phyloP scores from a whole-genome alignment of 2,888 invertebrate species.

The Dascillus cervinus region DNA sequence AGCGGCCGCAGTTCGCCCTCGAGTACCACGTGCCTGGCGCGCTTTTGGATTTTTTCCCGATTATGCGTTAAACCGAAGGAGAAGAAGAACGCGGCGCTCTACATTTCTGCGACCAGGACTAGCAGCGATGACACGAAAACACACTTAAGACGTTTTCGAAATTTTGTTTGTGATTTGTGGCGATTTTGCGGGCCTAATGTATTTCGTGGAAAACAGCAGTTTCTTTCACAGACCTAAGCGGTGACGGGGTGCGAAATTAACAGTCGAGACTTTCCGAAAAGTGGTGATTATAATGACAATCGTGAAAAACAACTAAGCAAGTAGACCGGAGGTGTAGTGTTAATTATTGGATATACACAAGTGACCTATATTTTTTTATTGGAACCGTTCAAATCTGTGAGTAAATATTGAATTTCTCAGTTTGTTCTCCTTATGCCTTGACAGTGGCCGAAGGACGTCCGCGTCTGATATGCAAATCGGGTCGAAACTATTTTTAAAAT shows the following conservation, averaged over 20 bases:
- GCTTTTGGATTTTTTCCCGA: not conserved
- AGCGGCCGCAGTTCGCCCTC: too few relatives aligned
- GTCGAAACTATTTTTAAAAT: too few relatives aligned
- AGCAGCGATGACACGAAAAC: constrained; percentile 31
- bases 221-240: constrained; percentile 27
- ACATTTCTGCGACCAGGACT: constrained; percentile 10
- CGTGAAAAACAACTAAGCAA: constrained; percentile 23
- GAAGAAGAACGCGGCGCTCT: constrained; percentile 4
- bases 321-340: constrained; percentile 30
- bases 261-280: not conserved
- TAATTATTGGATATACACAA: constrained; percentile 32
- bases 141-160: constrained; percentile 29
- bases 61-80: not conserved
- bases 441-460: constrained; percentile 16
- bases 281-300: not conserved
- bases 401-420: constrained; percentile 9
- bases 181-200: too few relatives aligned
- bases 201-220: constrained; percentile 26
- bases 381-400: constrained; percentile 15
- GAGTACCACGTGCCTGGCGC: too few relatives aligned
- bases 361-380: constrained; percentile 29
- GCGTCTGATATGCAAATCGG: constrained; percentile 11
- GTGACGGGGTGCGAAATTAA: constrained; percentile 16
- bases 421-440: constrained; percentile 10
- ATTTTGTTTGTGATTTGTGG: constrained; percentile 14